phyloP scores from a whole-genome alignment of 1,140 invertebrate genomes.

The Dolichoris vasculosae region DNA sequence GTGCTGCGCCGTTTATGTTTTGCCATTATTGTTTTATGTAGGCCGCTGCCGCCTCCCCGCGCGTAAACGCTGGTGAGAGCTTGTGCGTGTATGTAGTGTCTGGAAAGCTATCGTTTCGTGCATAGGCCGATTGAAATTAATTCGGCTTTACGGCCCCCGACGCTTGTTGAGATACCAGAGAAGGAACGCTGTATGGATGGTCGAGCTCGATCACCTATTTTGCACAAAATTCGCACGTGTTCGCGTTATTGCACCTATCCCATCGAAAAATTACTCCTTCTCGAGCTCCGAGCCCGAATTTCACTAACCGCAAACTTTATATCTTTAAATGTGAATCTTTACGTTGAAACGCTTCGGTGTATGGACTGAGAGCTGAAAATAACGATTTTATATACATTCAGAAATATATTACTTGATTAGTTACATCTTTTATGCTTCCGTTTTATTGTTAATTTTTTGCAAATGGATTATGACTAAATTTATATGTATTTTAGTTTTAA shows the following conservation, averaged over 20 bases:
- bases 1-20: slow-evolving; percentile 74
- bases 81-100: not conserved
- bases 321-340: not conserved
- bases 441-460: no score
- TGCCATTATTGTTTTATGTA: slow-evolving; percentile 76
- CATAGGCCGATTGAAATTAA: slow-evolving; percentile 72
- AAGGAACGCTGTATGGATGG: not conserved
- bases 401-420: no score
- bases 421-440: no score
- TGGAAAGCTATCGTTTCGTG: not conserved
- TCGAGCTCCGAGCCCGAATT: not conserved
- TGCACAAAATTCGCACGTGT: not conserved
- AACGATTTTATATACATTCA: not conserved
- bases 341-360: not conserved
- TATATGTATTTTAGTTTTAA: no score
- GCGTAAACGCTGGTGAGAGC: slow-evolving; percentile 31
- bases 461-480: no score
- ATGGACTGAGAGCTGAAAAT: not conserved
- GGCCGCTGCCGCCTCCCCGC: slow-evolving; percentile 61
- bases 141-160: slow-evolving; percentile 41
- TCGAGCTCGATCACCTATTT: not conserved
- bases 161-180: not conserved
- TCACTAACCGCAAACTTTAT: not conserved
- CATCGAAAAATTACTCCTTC: not conserved
- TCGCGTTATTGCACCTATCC: not conserved